Evolutionary conservation across 2,113 vertebrate species (phyloP), one percentile per base, ranked within the genome.

Genomic region (Austrofundulus limnaeus): DNA sequence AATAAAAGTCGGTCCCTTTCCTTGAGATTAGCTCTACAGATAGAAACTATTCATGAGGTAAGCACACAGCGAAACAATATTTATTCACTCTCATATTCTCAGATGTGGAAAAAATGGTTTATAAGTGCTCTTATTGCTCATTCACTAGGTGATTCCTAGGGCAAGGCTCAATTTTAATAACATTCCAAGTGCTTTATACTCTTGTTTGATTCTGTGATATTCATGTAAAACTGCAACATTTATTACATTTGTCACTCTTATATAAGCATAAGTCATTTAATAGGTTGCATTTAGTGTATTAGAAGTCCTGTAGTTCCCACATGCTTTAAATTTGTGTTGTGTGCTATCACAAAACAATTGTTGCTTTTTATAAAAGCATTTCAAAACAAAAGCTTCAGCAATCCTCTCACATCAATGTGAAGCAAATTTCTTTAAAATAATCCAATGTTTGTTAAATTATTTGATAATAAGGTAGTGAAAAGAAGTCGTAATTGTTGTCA

Each of bases 301-400:
- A 43, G 60, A 68, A n/a, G n/a, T n/a, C n/a, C n/a, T n/a, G n/a
- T 49, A 66, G 12, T 60, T 54, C 54, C 46, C 50, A 38, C 55
- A 48, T 61, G 65, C 50, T 66, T 69, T 47, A 60, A 48, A 53
- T 37, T 7, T n/a, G 17, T 8, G 9, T 38, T 45, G 42, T 23
- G 55, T 25, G n/a, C n/a, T n/a, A n/a, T 42, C 16, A 38, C 47
- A 25, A 63, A 49, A 23, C 3, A 28, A 24, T n/a, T n/a, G 34
- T 43, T 49, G 12, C 21, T 23, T 41, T 59, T 57, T 45, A 14
- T 39, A 49, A 34, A 65, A 43, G 6, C 23, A 19, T 49, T 20
- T n/a, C n/a, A n/a, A n/a, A n/a, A n/a, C 13, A 34, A 24, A 59
- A 61, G 3, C 45, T 38, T 39, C 23, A 64, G 12, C n/a, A 65